phyloP scores from a whole-genome alignment of 2,797 vertebrate species.

The Pangasius larnaudii region DNA sequence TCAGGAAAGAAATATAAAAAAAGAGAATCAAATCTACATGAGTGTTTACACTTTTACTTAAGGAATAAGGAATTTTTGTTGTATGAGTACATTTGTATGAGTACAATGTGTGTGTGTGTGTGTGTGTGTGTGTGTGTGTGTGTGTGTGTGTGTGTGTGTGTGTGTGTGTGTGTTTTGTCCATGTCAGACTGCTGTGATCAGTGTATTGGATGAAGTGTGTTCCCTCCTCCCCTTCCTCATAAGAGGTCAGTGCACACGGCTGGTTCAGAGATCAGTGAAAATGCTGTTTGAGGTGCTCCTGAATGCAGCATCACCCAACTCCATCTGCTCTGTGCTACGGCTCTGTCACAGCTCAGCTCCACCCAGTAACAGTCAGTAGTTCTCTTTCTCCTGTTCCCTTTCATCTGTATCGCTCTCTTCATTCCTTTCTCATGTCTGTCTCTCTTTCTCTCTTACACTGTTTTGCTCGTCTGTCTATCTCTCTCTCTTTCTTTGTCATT shows the following conservation, averaged over 20 bases:
- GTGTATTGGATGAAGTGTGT: conserved; percentile 73
- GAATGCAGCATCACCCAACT: conserved; percentile 71
- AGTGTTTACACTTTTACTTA: not conserved
- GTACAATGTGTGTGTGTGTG: too few species aligned
- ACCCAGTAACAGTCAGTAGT: not conserved
- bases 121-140: not conserved
- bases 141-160: not conserved
- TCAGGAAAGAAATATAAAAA: not conserved
- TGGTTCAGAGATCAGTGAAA: conserved; percentile 73
- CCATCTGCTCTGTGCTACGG: conserved; percentile 79
- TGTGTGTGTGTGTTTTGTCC: conserved; percentile 8
- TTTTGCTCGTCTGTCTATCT: too few species aligned
- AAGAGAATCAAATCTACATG: not conserved
- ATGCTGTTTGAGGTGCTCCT: conserved; percentile 73
- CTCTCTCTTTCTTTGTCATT: not conserved
- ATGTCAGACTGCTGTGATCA: conserved; percentile 70
- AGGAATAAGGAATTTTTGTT: not conserved
- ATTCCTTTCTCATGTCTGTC: not conserved
- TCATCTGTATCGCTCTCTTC: not conserved
- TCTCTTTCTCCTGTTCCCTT: not conserved
- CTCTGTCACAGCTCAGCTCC: conserved; percentile 68
- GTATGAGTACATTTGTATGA: not conserved
- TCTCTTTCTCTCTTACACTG: not conserved
- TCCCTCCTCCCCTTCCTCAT: conserved; percentile 69
- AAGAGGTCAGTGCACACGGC: conserved; percentile 72